Evolutionary conservation across 1,140 invertebrate species (phyloP), one percentile per base, ranked within the genome.

Genomic region (Anastatus disparis): DNA sequence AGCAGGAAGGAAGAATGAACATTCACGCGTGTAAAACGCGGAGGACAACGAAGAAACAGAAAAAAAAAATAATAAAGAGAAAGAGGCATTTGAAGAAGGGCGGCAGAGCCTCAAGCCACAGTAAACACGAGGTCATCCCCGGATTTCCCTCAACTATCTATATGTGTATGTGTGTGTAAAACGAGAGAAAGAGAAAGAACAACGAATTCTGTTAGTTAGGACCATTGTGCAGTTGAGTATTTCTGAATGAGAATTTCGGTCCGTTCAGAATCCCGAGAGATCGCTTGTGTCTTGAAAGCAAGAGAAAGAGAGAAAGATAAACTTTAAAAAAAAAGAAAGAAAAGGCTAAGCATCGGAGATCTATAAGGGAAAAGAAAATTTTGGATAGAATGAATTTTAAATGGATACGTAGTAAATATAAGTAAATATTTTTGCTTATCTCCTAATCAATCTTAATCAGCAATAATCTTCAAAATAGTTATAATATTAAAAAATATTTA

Each of bases 191-290:
- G n/a, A n/a, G n/a, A n/a, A 20, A 48, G 15, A 27, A 40, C 26
- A 75, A 74, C 75, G 64, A 77, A 81, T 80, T 79, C 77, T 80
- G 72, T 76, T 79, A 77, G 78, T 82, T 81, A 77, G 72, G 74
- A 64, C 74, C 71, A 84, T 82, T 82, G 80, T 82, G 70, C 65
- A 13, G n/a, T 4, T 56, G 17, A 17, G 76, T 71, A 71, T 81
- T 79, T 76, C 74, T 81, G 77, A 82, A 82, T 82, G 77, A 74
- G 74, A 73, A 44, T 62, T 38, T 70, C 70, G 69, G 58, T 71
- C 76, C 74, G 74, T 80, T 76, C 77, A 72, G 68, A 74, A 66
- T 63, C 68, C 62, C 53, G 74, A 77, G 56, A 68, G 44, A 62
- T 58, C 46, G 48, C 65, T 67, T 53, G 72, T 22, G 31, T 10